Evolutionary conservation across 2,113 vertebrate genomes (phyloP).

Genomic region (Stegastes partitus): DNA sequence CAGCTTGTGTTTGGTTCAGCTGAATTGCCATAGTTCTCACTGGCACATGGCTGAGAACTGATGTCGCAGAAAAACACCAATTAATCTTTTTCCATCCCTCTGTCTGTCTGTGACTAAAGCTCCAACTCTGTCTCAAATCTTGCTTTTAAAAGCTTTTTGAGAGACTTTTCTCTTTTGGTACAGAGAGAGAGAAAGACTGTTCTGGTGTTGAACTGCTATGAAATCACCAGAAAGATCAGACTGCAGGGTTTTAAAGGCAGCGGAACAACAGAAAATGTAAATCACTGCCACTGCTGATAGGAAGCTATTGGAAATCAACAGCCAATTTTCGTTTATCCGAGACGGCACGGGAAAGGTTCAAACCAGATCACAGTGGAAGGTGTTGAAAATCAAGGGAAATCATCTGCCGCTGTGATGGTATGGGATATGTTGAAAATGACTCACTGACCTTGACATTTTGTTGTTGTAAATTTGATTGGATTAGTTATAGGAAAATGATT

Average conservation of each 20-base stretch:
- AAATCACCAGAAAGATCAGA: not conserved
- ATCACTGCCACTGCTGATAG: constrained; percentile 1
- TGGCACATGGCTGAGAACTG: not conserved
- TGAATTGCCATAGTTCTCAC: constrained; percentile 15
- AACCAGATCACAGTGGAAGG: not conserved
- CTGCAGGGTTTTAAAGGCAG: not conserved
- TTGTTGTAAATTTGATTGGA: not conserved
- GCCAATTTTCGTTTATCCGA: constrained; percentile 7
- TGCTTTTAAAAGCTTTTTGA: not conserved
- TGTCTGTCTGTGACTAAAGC: constrained; percentile 5
- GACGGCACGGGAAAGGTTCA: not conserved
- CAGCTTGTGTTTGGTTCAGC: not conserved
- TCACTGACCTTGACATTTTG: not conserved
- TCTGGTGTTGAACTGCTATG: not conserved
- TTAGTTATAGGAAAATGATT: not conserved
- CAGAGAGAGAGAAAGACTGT: not conserved
- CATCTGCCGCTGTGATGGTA: not conserved
- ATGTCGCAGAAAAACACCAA: constrained; percentile 20
- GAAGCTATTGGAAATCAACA: constrained; percentile 29
- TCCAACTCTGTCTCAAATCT: not conserved
- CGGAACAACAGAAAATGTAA: not conserved
- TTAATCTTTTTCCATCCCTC: constrained; percentile 7
- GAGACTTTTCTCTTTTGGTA: not conserved
- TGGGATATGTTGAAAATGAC: not conserved
- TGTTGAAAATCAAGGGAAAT: not conserved